These are phyloP conservation scores for Acromyrmex echinatior DNA, from an alignment of 1,140 invertebrate species.

Conservation along the genomic window DNA sequence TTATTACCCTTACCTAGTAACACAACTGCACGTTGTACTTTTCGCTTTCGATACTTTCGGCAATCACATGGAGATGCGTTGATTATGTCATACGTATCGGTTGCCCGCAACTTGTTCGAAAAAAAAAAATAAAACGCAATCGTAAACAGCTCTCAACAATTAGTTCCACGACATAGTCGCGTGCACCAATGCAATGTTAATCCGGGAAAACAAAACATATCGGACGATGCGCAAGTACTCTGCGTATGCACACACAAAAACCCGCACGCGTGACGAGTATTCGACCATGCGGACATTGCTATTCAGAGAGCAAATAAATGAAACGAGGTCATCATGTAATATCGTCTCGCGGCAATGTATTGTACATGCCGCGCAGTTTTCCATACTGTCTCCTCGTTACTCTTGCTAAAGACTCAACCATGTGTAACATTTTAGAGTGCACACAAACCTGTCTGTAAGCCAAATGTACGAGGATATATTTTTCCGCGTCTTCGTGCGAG, in stretches of 20 bases:
- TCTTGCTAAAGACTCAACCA: conserved; percentile 41
- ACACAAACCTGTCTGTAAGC: neutral
- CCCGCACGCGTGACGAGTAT: neutral
- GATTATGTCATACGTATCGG: neutral
- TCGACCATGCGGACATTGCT: conserved; percentile 8
- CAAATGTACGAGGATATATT: conserved; percentile 7
- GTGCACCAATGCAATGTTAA: conserved; percentile 34
- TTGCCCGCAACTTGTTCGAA: neutral
- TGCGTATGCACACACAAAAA: neutral
- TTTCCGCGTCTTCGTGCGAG: conserved; percentile 26
- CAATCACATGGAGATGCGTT: neutral
- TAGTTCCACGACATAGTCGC: neutral
- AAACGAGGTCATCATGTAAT: conserved; percentile 74
- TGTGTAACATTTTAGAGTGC: conserved; percentile 8
- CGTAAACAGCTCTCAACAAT: neutral
- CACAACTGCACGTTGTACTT: conserved; percentile 14
- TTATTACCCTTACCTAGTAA: conserved; percentile 15
- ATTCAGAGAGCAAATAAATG: conserved; percentile 76
- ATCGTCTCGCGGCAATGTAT: conserved; percentile 52
- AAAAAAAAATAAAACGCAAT: conserved; percentile 16
- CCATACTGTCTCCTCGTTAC: conserved; percentile 67
- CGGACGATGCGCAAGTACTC: neutral
- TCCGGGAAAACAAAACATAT: conserved; percentile 63
- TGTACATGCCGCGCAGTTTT: conserved; percentile 56
- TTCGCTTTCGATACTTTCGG: neutral